These are phyloP conservation scores for Monochamus alternatus DNA, from an alignment of 2,888 invertebrate genomes.

Conservation along the genomic window DNA sequence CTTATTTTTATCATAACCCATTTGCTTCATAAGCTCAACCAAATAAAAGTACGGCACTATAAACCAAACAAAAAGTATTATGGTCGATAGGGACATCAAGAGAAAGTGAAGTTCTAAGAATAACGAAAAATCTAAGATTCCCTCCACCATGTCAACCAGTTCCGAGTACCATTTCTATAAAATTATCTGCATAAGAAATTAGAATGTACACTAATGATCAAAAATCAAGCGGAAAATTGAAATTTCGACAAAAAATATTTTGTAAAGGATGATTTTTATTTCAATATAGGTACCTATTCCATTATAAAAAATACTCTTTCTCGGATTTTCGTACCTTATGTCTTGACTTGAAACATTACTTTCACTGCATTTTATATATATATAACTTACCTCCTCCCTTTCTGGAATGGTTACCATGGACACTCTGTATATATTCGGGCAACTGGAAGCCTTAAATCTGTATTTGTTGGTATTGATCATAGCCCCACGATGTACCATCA, in stretches of 20 bases:
- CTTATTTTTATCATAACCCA: conserved; percentile 77
- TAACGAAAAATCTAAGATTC: conserved; percentile 86
- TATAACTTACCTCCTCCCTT: conserved; percentile 80
- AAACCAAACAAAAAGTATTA: conserved; percentile 93
- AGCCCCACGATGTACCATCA: conserved; percentile 90
- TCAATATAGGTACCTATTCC: no score
- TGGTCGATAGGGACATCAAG: conserved; percentile 87
- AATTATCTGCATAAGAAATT: conserved; percentile 28
- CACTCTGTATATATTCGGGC: conserved; percentile 92
- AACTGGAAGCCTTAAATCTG: conserved; percentile 88
- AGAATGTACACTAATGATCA: background rate
- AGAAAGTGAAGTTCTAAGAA: conserved; percentile 86
- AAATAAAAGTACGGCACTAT: conserved; percentile 97
- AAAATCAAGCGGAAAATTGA: conserved; percentile 22
- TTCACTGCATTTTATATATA: background rate
- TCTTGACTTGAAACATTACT: no score
- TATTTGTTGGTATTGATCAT: conserved; percentile 88
- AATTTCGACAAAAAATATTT: no score
- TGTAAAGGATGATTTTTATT: no score
- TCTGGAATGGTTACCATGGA: conserved; percentile 90
- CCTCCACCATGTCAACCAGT: conserved; percentile 77
- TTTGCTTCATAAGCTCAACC: conserved; percentile 84
- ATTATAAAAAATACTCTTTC: no score
- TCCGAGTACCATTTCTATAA: conserved; percentile 84
- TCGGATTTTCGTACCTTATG: no score